These are phyloP conservation scores for Lacerta agilis DNA, from an alignment of 2,797 vertebrate species.

Conservation along the genomic window DNA sequence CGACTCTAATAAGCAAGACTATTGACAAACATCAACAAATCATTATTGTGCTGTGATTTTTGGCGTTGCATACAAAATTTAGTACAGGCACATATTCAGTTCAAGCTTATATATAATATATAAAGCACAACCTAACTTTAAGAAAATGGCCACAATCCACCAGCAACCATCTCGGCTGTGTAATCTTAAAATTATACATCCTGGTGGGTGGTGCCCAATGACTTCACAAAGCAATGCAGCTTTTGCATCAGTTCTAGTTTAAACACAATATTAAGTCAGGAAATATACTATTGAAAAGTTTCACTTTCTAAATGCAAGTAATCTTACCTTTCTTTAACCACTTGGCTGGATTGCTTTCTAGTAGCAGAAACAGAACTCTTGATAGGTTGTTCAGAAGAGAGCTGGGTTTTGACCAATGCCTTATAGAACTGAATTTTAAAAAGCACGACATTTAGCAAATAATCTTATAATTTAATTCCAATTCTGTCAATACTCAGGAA, in stretches of 20 bases:
- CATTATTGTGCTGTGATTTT: constrained; percentile 22
- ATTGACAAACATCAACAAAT: constrained; percentile 45
- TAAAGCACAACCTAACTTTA: neutral
- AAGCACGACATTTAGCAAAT: constrained; percentile 39
- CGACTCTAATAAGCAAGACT: constrained; percentile 43
- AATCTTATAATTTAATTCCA: constrained; percentile 21
- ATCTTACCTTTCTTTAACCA: constrained; percentile 49
- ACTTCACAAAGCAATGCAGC: constrained; percentile 22
- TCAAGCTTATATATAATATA: neutral
- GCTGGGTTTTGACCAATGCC: constrained; percentile 26
- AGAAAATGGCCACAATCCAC: neutral
- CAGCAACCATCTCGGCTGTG: neutral
- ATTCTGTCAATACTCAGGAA: constrained; percentile 36
- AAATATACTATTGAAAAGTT: constrained; percentile 25
- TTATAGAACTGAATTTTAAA: constrained; percentile 46
- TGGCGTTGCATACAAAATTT: constrained; percentile 52
- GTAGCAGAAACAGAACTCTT: constrained; percentile 53
- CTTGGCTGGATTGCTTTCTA: constrained; percentile 46
- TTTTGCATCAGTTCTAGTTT: constrained; percentile 24
- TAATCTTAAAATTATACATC: neutral
- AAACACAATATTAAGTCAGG: neutral
- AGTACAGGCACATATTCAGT: constrained; percentile 34
- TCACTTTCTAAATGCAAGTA: constrained; percentile 9
- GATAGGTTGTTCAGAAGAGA: constrained; percentile 27
- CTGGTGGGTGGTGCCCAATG: neutral